Base-by-base conservation (phyloP, 37 sponge, comb jelly and placozoan genomes). In the Eunapius fragilis region DNA sequence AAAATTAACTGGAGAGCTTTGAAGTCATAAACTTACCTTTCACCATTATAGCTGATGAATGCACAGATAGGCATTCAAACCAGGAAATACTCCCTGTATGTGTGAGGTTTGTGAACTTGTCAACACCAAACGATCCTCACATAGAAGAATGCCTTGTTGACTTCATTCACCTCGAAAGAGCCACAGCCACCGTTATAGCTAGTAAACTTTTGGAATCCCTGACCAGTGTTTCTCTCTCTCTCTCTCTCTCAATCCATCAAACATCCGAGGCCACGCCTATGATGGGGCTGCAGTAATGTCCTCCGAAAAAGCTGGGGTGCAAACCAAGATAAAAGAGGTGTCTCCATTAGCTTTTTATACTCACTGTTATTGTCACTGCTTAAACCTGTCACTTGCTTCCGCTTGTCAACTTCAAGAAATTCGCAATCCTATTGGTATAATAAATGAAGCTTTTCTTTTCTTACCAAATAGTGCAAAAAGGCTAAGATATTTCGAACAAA, bases 1-100 rank as follows among this genome's bases (percentile, higher is more conserved):
- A 88, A 45, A 67, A 47, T 68, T 69, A 25, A 80, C 69, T 34
- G 30, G 68, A 37, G 25, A 45, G 25, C 25, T 36, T 33, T 34
- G 75, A 26, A 41, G 41, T 41, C 41, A 41, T 3, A n/a, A 41
- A 41, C n/a, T 83, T 86, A 23, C 80, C 87, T 3, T 87, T 81
- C 70, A 87, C 87, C 14, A 41, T 87, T 23, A 87, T 87, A 23
- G 82, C 90, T 41, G 84, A 89, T 79, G 90, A 89, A 86, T 37
- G 31, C 71, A 84, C 89, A 28, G 81, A 83, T 13, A 33, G 41
- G 2, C 71, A 86, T 67, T 24, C 84, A 32, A 88, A 88, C 71
- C 36, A 69, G 75, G 76, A 77, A 37, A 74, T 88, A 38, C 82
- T 88, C 10, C 7, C 84, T 77, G 83, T 88, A 68, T 88, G 89